Evolutionary conservation across 2,113 vertebrate genomes (phyloP).

Genomic region (Columba livia): DNA sequence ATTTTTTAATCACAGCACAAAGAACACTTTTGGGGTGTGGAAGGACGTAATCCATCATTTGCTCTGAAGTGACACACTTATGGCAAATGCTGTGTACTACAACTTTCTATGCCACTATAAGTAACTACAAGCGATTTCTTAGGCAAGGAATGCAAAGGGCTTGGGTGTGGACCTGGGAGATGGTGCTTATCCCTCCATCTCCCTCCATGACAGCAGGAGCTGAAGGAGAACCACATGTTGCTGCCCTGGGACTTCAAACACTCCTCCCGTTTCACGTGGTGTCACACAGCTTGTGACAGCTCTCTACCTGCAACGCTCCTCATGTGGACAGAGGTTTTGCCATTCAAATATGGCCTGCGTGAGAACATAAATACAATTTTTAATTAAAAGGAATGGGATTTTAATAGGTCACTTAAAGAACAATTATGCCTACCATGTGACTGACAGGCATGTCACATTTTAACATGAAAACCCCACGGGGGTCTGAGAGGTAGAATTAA

Average conservation of each 20-base stretch:
- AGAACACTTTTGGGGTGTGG: constrained; percentile 31
- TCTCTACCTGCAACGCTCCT: neutral
- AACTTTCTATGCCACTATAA: constrained; percentile 24
- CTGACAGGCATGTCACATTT: neutral
- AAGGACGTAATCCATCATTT: constrained; percentile 48
- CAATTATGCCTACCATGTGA: neutral
- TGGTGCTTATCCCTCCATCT: constrained; percentile 39
- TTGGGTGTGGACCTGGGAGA: constrained; percentile 43
- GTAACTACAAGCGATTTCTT: constrained; percentile 30
- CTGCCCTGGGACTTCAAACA: neutral
- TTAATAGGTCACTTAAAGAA: constrained; percentile 23
- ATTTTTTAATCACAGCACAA: constrained; percentile 51
- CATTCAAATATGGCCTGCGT: rapidly evolving
- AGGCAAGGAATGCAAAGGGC: constrained; percentile 33
- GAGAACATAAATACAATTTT: neutral
- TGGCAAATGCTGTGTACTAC: neutral
- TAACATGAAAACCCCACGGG: neutral
- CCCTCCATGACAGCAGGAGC: neutral
- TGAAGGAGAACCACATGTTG: neutral
- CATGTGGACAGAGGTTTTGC: neutral
- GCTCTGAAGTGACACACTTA: constrained; percentile 52
- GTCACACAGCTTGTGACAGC: neutral
- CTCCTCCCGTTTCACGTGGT: neutral
- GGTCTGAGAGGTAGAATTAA: neutral
- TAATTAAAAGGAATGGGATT: constrained; percentile 50